Base-by-base conservation (phyloP, 2,797 vertebrate genomes). In the Lophius americanus region DNA sequence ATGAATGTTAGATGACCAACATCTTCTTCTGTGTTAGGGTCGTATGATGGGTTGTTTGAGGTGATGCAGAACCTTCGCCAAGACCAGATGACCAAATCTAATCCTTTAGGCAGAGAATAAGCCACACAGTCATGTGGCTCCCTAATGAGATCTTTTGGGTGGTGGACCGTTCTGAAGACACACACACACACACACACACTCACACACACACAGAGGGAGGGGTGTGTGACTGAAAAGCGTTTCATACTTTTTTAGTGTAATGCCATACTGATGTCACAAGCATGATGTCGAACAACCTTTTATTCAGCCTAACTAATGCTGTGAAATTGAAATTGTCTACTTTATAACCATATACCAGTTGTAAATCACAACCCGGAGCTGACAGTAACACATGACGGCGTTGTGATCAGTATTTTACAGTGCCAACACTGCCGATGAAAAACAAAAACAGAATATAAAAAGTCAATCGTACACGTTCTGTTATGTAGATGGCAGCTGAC, bases 131-230 rank as follows among this genome's bases (percentile, higher is more conserved):
- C 89, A 92, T 87, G 85, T 57, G 87, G 68, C 53, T 60, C 53
- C 57, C 73, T 92, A 89, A 90, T 85, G 81, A 84, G 84, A 82
- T 83, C 85, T 85, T 84, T 75, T 49, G 70, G 79, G 75, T 80
- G 67, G 64, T 79, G 73, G 74, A 86, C 84, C 72, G 80, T 61
- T 54, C 47, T 43, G 3, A 50, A 51, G 39, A 4, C 35, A 37
- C 35, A 39, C 52, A 39, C 35, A 53, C 51, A 51, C 50, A 35
- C 33, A 38, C 6, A 64, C 64, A 51, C 51, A 62, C 14, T 62
- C 42, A 43, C 37, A 75, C n/a, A 51, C 60, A 76, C 51, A 37
- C 55, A 68, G 59, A 23, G 1, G 23, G 23, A 23, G 23, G 23
- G 23, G 23, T 38, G 23, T 35, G 11, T 3, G 42, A 14, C 41